These are phyloP conservation scores for Leuciscus idus DNA, from an alignment of 2,113 vertebrate species.

Conservation along the genomic window DNA sequence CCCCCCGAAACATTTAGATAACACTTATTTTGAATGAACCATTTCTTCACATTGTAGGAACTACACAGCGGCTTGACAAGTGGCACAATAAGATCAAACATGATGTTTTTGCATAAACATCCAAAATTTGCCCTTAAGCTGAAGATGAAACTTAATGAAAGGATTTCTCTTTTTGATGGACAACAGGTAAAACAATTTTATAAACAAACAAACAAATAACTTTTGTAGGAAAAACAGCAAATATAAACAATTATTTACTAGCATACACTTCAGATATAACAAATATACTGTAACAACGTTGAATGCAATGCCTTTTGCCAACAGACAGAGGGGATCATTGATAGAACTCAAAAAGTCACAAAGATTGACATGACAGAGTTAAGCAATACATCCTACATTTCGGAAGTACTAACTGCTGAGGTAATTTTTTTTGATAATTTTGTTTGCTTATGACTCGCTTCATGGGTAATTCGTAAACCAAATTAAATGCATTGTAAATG, in stretches of 20 bases:
- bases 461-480: too few species aligned
- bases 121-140: background rate
- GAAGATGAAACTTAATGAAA: background rate
- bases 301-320: background rate
- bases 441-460: too few species aligned
- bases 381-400: background rate
- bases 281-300: background rate
- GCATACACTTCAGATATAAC: background rate
- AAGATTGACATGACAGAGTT: background rate
- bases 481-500: background rate
- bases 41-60: too few species aligned
- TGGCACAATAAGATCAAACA: too few species aligned
- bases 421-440: background rate
- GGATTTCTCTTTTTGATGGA: background rate
- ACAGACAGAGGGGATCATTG: background rate
- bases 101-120: background rate
- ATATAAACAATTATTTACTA: too few species aligned
- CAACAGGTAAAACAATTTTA: background rate
- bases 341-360: background rate
- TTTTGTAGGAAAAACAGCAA: too few species aligned
- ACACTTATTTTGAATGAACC: too few species aligned
- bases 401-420: background rate
- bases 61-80: too few species aligned
- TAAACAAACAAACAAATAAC: too few species aligned
- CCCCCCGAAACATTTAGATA: too few species aligned